Percentiles rank a stretch among this genome's conserved stretches.
Conservation (phyloP, 2,797 vertebrate genomes). For the Gorsachius magnificus region DNA sequence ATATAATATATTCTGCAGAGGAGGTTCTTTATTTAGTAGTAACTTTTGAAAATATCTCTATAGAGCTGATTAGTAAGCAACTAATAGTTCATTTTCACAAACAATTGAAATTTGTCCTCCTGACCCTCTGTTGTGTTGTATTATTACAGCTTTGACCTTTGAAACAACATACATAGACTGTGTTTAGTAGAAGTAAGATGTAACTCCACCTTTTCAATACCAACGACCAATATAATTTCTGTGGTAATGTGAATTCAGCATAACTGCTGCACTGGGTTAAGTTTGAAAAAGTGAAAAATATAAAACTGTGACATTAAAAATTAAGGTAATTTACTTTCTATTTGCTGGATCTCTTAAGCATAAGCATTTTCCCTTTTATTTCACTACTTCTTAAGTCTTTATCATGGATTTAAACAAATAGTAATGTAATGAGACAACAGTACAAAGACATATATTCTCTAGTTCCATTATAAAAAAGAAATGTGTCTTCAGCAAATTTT, state of each 20-base stretch:
- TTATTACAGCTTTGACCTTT: not conserved
- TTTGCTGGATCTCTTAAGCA: not conserved
- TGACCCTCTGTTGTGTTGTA: not conserved
- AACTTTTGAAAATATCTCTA: not conserved
- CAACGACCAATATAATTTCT: not conserved
- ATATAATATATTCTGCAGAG: not conserved
- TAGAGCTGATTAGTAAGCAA: not conserved
- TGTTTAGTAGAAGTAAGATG: not conserved
- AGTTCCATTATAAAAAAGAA: slow-evolving; percentile 2
- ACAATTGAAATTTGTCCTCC: not conserved
- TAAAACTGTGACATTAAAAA: not conserved
- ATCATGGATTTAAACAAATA: not conserved
- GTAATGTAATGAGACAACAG: not conserved
- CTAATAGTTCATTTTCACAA: not conserved
- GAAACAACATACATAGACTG: not conserved
- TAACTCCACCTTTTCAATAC: not conserved
- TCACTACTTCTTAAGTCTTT: not conserved
- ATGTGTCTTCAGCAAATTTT: slow-evolving; percentile 2
- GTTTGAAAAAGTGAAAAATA: not conserved
- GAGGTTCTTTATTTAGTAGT: not conserved
- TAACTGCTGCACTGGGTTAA: not conserved
- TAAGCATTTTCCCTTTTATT: not conserved
- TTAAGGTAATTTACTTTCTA: not conserved
- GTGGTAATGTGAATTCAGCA: not conserved
- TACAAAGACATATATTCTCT: not conserved